Evolutionary conservation across 2,113 vertebrate species (phyloP).

Genomic region (Sinosuthora webbiana): DNA sequence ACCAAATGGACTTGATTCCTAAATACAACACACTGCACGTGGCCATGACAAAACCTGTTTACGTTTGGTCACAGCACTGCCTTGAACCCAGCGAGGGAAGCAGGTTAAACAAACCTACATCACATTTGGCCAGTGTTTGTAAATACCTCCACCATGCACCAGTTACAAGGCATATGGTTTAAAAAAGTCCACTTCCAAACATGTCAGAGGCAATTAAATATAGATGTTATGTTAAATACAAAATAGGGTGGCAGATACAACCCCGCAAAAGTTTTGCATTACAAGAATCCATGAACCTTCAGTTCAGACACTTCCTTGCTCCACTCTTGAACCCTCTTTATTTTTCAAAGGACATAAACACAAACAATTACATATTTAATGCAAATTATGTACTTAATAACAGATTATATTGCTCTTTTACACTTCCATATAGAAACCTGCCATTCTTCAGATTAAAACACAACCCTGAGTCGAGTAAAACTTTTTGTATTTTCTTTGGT

Average conservation of each 20-base stretch:
- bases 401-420: neutral
- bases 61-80: conserved; percentile 3
- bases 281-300: neutral
- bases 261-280: neutral
- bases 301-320: neutral
- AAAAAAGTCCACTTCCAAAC: conserved; percentile 16
- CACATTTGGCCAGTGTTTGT: conserved; percentile 21
- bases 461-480: neutral
- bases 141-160: neutral
- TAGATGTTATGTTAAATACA: neutral
- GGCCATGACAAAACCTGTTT: neutral
- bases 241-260: neutral
- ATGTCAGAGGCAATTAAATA: conserved; percentile 7
- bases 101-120: conserved; percentile 28
- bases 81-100: neutral
- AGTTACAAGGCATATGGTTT: conserved; percentile 5
- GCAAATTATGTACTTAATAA: neutral
- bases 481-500: neutral
- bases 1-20: conserved; percentile 7
- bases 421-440: neutral
- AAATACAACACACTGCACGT: neutral
- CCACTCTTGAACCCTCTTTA: neutral
- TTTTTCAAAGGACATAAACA: neutral
- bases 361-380: neutral
- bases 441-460: neutral